Base-by-base conservation (phyloP, 35 echinoderm and acorn worm genomes). In the Holothuria glaberrima region DNA sequence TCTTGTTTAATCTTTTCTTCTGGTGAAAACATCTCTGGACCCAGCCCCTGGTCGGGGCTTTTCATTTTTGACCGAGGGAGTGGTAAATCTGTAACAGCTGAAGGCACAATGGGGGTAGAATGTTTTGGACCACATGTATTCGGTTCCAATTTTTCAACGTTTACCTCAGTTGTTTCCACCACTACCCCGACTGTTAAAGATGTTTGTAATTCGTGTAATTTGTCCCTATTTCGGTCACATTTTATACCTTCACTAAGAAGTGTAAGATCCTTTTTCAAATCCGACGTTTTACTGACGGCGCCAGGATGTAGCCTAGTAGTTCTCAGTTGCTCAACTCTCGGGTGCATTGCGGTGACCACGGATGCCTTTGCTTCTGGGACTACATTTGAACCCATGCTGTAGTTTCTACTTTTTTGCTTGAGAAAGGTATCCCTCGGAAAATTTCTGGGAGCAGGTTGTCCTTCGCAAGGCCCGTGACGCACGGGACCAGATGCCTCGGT, bases 1-100 rank as follows among this genome's bases (percentile, higher is more conserved):
- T 84, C 80, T 61, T 22, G 30, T n/a, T 84, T 84, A 9, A n/a
- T 32, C 34, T 61, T 34, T 22, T 84, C 80, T 22, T n/a, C 59
- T 6, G 76, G 76, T 18, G 80, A 34, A 19, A 33, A 32, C 31
- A 84, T 30, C 5, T 84, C 80, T 84, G 48, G 30, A 7, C 80
- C 80, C 6, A 84, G 57, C 19, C 80, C 80, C 57, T 84, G 80
- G 59, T 84, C 80, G 2, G 80, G 80, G 36, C 80, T 84, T 63
- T 30, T 48, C 52, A 84, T 56, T 9, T 46, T 30, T 31, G 54
- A 63, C 24, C 25, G 66, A 6, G 16, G 1, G 3, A 17, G 1
- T 4, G 66, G 31, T 9, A 69, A 4, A 69, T 29, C 31, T 33
- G 24, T 69, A 18, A 20, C 31, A 26, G 66, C 31, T 69, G 31